phyloP scores from a whole-genome alignment of 2,113 vertebrate genomes.

The Dromaius novaehollandiae region DNA sequence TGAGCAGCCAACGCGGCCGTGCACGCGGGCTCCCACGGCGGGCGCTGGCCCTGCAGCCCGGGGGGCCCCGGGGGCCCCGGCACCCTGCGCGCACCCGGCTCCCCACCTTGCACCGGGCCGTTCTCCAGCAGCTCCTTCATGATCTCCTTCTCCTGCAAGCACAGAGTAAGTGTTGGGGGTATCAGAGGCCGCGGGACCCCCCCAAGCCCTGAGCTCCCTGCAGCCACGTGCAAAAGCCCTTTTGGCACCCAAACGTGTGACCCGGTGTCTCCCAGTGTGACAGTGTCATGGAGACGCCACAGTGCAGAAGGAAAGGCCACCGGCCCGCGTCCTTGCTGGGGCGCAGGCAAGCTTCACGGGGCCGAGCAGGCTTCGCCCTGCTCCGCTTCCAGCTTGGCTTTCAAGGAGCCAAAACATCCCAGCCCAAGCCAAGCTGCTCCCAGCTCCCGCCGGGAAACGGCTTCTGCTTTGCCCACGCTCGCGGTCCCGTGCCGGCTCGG shows the following conservation, averaged over 20 bases:
- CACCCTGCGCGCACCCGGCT: accelerated
- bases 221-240: too few relatives aligned
- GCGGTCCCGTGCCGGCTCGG: neutral
- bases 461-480: neutral
- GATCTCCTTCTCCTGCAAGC: slow-evolving; percentile 91
- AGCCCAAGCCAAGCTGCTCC: neutral
- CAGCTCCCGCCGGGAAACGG: neutral
- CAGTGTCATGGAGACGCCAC: neutral
- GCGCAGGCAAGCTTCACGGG: too few relatives aligned
- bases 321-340: too few relatives aligned
- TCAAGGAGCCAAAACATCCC: neutral
- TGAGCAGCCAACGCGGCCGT: neutral
- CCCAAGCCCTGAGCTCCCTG: too few relatives aligned
- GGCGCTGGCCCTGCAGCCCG: too few relatives aligned
- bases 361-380: neutral
- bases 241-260: neutral
- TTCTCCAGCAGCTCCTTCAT: slow-evolving; percentile 98
- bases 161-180: neutral
- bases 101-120: slow-evolving; percentile 93
- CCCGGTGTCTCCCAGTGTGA: too few relatives aligned
- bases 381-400: neutral
- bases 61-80: too few relatives aligned
- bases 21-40: accelerated
- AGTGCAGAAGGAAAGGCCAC: too few relatives aligned
- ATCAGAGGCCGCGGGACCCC: too few relatives aligned